Evolutionary conservation across 2,888 invertebrate genomes (phyloP), one percentile per base, ranked within the genome.

Genomic region (Agapostemon virescens): DNA sequence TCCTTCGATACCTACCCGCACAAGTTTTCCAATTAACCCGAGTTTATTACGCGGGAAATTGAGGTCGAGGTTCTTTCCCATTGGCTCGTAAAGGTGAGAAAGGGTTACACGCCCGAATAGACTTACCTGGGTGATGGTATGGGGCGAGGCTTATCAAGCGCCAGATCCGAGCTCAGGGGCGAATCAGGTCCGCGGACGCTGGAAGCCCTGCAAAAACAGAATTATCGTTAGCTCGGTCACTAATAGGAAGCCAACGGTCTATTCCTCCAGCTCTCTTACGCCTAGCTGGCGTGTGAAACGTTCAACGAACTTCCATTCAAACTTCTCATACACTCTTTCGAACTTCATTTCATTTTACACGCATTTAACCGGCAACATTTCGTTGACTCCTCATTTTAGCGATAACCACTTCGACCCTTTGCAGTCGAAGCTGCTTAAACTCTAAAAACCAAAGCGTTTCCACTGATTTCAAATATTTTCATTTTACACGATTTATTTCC

Each of bases 71-170:
- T 42, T 67, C 42, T 74, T 67, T 71, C 52, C 67, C 69, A 52
- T 72, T 71, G 33, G 68, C 6, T 33, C 26, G 70, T 55, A 49
- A 79, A 63, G 64, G 67, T 26, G 70, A 71, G 49, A 77, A 74
- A 77, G 58, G 61, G 64, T 36, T 61, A 42, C n/a, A 63, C 42
- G 42, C 36, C 5, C 26, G 69, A 73, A 72, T 70, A n/a, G 40
- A 70, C 88, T 90, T 86, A 92, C 92, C 92, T 91, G 40, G 92
- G 92, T 5, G 92, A 92, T 42, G 92, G 90, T 72, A 89, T 90
- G 69, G 92, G 88, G 68, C 92, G 90, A 68, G 91, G 90, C 81
- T 92, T 92, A 84, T 92, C 92, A 66, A 92, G 88, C 69, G 90
- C 89, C 82, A 91, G 85, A 80, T 92, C 92, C 74, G 91, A 88